Conservation (phyloP, 2,113 vertebrate species). For the Calyptomena viridis region DNA sequence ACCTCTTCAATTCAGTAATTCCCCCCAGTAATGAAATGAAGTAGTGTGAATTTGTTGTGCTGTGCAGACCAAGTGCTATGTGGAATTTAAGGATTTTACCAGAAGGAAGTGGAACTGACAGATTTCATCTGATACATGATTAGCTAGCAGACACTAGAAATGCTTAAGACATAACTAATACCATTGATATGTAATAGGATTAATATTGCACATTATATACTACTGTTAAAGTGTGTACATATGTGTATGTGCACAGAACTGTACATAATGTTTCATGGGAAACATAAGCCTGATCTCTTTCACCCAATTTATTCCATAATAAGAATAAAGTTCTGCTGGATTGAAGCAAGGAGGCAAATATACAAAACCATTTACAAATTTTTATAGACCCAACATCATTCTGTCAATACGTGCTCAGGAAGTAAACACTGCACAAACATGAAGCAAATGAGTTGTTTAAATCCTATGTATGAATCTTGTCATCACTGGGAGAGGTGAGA, state of each 20-base stretch:
- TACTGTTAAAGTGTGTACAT: not conserved
- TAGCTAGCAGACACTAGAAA: not conserved
- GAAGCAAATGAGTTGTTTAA: not conserved
- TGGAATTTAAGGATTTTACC: conserved; percentile 21
- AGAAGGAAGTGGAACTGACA: not conserved
- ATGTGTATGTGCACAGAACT: not conserved
- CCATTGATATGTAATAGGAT: not conserved
- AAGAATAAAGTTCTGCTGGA: not conserved
- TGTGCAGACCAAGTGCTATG: not conserved
- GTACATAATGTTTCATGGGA: not conserved
- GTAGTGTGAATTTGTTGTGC: not conserved
- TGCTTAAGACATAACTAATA: conserved; percentile 15
- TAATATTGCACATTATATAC: not conserved
- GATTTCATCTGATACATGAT: not conserved
- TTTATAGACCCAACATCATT: not conserved
- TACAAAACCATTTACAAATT: not conserved
- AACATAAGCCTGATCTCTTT: not conserved
- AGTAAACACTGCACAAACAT: not conserved
- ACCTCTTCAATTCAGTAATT: conserved; percentile 20
- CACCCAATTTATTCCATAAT: not conserved
- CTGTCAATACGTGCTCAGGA: not conserved
- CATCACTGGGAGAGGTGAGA: not conserved
- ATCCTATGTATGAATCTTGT: not conserved
- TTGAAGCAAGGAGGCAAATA: not conserved
- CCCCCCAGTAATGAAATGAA: not conserved